A percentile compares a stretch with the other conserved stretches of the same genome.
Conservation (phyloP, 1,140 invertebrate genomes). For the Rhynchophorus ferrugineus region DNA sequence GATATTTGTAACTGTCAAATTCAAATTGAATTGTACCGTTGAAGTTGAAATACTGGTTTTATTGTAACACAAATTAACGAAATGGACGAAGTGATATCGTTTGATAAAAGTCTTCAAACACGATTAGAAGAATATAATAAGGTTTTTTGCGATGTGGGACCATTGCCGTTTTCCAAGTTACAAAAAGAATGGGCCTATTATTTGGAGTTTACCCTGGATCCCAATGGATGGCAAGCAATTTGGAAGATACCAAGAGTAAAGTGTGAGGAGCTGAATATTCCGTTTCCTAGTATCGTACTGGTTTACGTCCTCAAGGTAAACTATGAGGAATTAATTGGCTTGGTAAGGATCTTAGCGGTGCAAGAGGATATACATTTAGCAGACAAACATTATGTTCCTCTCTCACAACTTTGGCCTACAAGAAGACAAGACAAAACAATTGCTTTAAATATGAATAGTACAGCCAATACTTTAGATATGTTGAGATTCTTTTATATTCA, state of each 20-base stretch:
- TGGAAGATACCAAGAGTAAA: constrained; percentile 54
- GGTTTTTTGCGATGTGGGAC: constrained; percentile 43
- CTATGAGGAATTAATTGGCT: constrained; percentile 43
- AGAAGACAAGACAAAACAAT: constrained; percentile 45
- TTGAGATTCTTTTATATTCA: constrained; percentile 53
- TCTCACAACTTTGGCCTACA: constrained; percentile 53
- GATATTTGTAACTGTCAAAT: too few relatives aligned
- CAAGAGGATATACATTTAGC: constrained; percentile 54
- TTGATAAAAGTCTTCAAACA: constrained; percentile 51
- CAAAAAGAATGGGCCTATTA: constrained; percentile 49
- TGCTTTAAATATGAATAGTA: constrained; percentile 41
- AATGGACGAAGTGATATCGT: constrained; percentile 46
- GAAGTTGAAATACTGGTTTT: too few relatives aligned
- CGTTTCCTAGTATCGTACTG: constrained; percentile 52
- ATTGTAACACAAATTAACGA: too few relatives aligned
- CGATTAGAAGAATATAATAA: constrained; percentile 48
- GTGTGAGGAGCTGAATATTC: constrained; percentile 49
- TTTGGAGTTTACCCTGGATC: constrained; percentile 50
- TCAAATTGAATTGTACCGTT: too few relatives aligned
- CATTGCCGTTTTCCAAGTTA: constrained; percentile 46
- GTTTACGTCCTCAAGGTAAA: constrained; percentile 48
- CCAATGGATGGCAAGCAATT: constrained; percentile 52
- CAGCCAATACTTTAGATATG: constrained; percentile 47
- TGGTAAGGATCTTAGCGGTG: constrained; percentile 47
- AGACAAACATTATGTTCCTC: constrained; percentile 47